phyloP scores from a whole-genome alignment of 2,797 vertebrate genomes.

The Tragelaphus eurycerus region DNA sequence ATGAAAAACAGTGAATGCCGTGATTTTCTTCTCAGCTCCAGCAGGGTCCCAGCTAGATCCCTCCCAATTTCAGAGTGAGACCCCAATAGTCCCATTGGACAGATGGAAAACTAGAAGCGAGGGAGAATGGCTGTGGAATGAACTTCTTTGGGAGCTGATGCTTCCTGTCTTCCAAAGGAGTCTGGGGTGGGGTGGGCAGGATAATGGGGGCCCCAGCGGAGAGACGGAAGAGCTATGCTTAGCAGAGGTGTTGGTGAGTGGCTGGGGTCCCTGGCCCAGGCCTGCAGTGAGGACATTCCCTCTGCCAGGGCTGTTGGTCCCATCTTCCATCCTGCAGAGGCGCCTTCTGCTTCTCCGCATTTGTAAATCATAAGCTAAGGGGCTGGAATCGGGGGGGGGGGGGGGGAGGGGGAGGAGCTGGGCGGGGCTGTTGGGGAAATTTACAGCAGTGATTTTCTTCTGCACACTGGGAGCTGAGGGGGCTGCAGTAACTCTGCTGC shows the following conservation, averaged over 20 bases:
- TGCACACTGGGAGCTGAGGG: background rate
- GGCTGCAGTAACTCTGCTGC: background rate
- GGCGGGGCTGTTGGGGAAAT: constrained; percentile 25
- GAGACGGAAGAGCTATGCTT: background rate
- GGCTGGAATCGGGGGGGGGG: constrained; percentile 8
- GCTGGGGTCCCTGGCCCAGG: background rate
- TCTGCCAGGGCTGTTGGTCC: too few species aligned
- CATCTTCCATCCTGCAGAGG: background rate
- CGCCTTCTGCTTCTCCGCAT: background rate
- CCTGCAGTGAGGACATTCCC: background rate
- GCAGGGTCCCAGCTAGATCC: background rate
- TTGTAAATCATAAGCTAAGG: constrained; percentile 54
- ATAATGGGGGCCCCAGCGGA: background rate
- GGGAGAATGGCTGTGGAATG: background rate
- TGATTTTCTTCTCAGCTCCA: background rate
- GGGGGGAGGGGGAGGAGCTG: background rate
- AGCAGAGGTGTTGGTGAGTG: background rate
- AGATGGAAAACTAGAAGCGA: background rate
- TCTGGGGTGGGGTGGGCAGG: background rate
- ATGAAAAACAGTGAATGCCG: background rate
- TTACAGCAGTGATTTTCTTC: constrained; percentile 40
- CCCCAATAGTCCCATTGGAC: background rate
- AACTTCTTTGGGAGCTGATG: background rate
- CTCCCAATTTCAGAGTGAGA: background rate
- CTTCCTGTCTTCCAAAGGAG: background rate